Evolutionary conservation across 2,888 invertebrate genomes (phyloP).

Genomic region (Seira sanloemensis): DNA sequence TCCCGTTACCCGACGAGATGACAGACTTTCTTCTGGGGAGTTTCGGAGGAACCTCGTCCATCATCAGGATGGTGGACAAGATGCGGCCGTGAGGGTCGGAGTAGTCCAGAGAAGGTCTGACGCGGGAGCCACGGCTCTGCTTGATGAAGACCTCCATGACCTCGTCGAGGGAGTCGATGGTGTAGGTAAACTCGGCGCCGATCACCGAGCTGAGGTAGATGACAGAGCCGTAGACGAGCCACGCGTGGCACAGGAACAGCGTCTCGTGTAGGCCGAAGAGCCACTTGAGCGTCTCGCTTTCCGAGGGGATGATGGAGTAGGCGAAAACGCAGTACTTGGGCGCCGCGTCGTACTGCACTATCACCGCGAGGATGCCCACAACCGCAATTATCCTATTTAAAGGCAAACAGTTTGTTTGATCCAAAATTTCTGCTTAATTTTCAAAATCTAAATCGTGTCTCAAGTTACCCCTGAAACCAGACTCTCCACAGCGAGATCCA

Average conservation of each 20-base stretch:
- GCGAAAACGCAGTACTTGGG: slow-evolving; percentile 61
- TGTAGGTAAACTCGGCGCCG: slow-evolving; percentile 51
- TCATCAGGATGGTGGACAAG: background rate
- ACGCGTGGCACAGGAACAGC: slow-evolving; percentile 47
- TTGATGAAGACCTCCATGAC: slow-evolving; percentile 12
- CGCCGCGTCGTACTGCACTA: slow-evolving; percentile 54
- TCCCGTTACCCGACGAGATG: background rate
- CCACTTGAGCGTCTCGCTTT: slow-evolving; percentile 39
- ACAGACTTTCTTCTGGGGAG: background rate
- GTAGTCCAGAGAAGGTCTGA: background rate
- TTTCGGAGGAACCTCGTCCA: background rate
- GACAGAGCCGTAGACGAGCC: slow-evolving; percentile 53
- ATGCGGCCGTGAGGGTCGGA: background rate
- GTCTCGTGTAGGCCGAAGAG: slow-evolving; percentile 50
- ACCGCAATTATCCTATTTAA: slow-evolving; percentile 39
- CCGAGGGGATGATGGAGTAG: slow-evolving; percentile 32
- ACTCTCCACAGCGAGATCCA: slow-evolving; percentile 10
- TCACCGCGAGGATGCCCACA: slow-evolving; percentile 37
- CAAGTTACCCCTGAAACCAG: slow-evolving; percentile 52
- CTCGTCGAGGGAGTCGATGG: slow-evolving; percentile 17
- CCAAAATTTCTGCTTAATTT: background rate
- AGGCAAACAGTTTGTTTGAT: background rate
- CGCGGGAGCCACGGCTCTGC: background rate
- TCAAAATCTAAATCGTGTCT: background rate
- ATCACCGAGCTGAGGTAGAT: slow-evolving; percentile 47